Evolutionary conservation across 2,113 vertebrate genomes (phyloP), one percentile per base, ranked within the genome.

Genomic region (Amphilophus citrinellus): DNA sequence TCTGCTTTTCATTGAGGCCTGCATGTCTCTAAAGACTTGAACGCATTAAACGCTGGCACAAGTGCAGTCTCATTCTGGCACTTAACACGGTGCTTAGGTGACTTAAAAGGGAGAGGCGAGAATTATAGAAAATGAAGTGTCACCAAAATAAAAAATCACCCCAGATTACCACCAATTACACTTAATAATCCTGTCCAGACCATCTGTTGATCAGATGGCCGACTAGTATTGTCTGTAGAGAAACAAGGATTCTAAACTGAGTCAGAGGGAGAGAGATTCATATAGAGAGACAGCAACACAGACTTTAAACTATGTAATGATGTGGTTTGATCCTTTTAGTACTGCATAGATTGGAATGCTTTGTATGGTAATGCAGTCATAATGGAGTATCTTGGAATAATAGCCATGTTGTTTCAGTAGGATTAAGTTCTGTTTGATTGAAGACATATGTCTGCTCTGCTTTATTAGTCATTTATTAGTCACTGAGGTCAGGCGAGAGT

Each of bases 91-190:
- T 86, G 85, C 95, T 97, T 96, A 97, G 97, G 97, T 96, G 96
- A 97, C 96, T 96, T 96, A 95, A 97, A 95, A 96, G 96, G 95
- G 93, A 94, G 93, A 95, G 91, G 94, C 92, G 95, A 96, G 97
- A 98, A 97, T 97, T 97, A 95, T 95, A 96, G 96, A 97, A 96
- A 97, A 97, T 95, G 93, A 97, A 97, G 96, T 97, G 97, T 98
- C 96, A 94, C 96, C 93, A 93, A 96, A 96, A 96, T 94, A 96
- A 96, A 96, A 94, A 96, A 96, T 94, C 91, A 90, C 94, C 91
- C 85, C 80, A 94, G 92, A 96, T 96, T 96, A 96, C 95, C 93
- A 95, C 91, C 92, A 95, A 94, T 97, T 96, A 95, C 90, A 95
- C 90, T 88, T 95, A 91, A 95, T 96, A 93, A 89, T 90, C 93